Percentiles rank a stretch among this genome's conserved stretches.
These are phyloP conservation scores for Speoplatyrhinus poulsoni DNA, from an alignment of 2,113 vertebrate genomes.

Conservation along the genomic window DNA sequence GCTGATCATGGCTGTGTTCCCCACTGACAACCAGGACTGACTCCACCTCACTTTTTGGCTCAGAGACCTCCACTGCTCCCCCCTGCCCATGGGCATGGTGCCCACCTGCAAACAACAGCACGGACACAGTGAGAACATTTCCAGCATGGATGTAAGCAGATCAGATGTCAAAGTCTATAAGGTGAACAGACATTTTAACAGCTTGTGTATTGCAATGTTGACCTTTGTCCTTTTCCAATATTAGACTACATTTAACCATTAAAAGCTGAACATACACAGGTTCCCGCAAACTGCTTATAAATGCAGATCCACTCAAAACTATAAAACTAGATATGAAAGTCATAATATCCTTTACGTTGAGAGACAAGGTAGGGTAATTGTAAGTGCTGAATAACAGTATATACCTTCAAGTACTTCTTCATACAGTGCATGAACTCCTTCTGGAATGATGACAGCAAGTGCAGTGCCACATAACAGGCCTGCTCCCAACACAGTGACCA, in stretches of 20 bases:
- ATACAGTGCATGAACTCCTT: slow-evolving; percentile 97
- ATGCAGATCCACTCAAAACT: background rate
- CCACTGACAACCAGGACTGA: slow-evolving; percentile 32
- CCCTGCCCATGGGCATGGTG: slow-evolving; percentile 80
- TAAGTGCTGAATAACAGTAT: too few relatives aligned
- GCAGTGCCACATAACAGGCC: slow-evolving; percentile 97
- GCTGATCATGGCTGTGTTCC: slow-evolving; percentile 74
- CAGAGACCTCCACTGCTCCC: slow-evolving; percentile 78
- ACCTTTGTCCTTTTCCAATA: slow-evolving; percentile 41
- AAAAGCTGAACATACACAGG: background rate
- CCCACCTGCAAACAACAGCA: slow-evolving; percentile 69
- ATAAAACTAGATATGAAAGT: too few relatives aligned
- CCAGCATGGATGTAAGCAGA: background rate
- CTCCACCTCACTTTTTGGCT: slow-evolving; percentile 59
- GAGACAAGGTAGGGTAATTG: too few relatives aligned
- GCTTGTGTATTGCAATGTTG: background rate
- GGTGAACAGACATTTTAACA: background rate
- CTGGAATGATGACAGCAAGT: slow-evolving; percentile 95
- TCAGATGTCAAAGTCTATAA: slow-evolving; percentile 21
- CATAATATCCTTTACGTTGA: too few relatives aligned
- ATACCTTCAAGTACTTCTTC: slow-evolving; percentile 93
- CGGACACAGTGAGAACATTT: background rate
- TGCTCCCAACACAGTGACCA: slow-evolving; percentile 95
- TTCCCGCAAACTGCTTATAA: background rate
- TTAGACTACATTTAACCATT: background rate